Evolutionary conservation across 2,888 invertebrate genomes (phyloP).

Genomic region (Drosophila multiciliata): DNA sequence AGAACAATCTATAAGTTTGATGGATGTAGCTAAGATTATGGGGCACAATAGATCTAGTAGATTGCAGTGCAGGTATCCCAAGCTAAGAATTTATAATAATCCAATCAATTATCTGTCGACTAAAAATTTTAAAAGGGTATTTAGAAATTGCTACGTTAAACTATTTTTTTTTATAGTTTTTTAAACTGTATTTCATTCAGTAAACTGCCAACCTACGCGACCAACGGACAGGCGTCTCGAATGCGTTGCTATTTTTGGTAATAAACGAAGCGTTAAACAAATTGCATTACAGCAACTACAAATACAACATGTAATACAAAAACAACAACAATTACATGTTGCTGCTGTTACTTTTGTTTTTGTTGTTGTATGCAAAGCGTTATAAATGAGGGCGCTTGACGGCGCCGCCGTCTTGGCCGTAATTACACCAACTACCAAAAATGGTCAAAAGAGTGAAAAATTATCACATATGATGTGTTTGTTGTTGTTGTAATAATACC

Average conservation of each 20-base stretch:
- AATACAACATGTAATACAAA: conserved; percentile 9
- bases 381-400: conserved; percentile 72
- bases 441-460: conserved; percentile 74
- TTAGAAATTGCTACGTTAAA: not conserved
- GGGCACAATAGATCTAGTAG: too few relatives aligned
- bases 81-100: not conserved
- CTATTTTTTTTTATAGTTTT: not conserved
- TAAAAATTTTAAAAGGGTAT: conserved; percentile 12
- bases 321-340: conserved; percentile 29
- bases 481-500: conserved; percentile 37
- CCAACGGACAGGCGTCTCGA: conserved; percentile 36
- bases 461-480: conserved; percentile 55
- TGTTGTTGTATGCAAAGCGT: conserved; percentile 69
- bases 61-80: too few relatives aligned
- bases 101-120: not conserved
- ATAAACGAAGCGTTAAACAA: conserved; percentile 82
- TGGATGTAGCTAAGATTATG: not conserved
- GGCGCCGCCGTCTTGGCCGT: conserved; percentile 65
- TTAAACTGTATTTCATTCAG: conserved; percentile 35
- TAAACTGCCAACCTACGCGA: conserved; percentile 40
- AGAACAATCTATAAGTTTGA: not conserved
- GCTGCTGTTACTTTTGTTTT: conserved; percentile 31
- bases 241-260: conserved; percentile 74
- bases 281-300: conserved; percentile 75
- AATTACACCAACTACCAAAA: conserved; percentile 73